Evolutionary conservation across 2,113 vertebrate genomes (phyloP), one percentile per base, ranked within the genome.

Genomic region (Pseudolaguvia tuberculata): DNA sequence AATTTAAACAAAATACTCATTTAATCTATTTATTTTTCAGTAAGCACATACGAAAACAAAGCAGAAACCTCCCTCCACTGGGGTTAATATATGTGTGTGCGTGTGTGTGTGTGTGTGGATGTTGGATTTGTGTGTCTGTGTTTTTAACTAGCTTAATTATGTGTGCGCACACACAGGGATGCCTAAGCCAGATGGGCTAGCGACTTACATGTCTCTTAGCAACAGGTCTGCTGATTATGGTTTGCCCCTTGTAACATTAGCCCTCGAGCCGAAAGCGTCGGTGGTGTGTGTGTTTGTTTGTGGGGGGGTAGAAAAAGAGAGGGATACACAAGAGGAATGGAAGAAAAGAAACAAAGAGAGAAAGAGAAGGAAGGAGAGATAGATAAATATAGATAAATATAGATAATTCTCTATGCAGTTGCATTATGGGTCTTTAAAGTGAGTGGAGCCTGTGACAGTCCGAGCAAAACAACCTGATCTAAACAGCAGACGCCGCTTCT

Each of bases 131-230:
- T 53, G 47, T 5, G 57, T 53, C n/a, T 62, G 45, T 76, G 74
- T 61, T 70, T 76, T 50, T 88, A 88, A 90, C 89, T 91, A 92
- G 92, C 89, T 91, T 88, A 88, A 92, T 93, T 93, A 93, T 92
- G 53, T 29, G 35, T 25, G 21, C 35, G 70, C 66, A 83, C 88
- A 86, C 87, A 88, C 84, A 90, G 84, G 88, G 87, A 85, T 89
- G 87, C 87, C 83, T 87, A 86, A 88, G 85, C 86, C 89, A 89
- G 91, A 89, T 87, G 89, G 89, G 89, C 88, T 91, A 91, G 87
- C 84, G 90, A 89, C 87, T 92, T 92, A 85, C 59, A 84, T 83
- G 87, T 92, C 85, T 92, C 92, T 88, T 92, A 92, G 91, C 89
- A 93, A 93, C 91, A 91, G 86, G 90, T 91, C 89, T 78, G 85